Conservation (phyloP, 2,797 vertebrate species). For the Kryptopterus vitreolus region DNA sequence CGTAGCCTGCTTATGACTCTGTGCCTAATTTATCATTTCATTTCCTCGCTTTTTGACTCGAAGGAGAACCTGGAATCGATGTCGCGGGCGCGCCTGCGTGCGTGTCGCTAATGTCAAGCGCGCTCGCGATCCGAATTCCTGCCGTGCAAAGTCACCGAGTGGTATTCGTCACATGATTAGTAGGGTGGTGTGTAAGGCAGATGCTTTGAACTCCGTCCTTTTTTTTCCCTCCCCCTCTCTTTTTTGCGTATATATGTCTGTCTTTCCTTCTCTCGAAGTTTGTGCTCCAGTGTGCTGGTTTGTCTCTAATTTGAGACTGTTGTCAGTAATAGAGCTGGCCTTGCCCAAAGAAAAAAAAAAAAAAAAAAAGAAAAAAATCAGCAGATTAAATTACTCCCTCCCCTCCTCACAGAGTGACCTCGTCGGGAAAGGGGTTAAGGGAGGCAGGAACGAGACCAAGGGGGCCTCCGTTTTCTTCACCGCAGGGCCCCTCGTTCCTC, state of each 20-base stretch:
- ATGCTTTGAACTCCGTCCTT: constrained; percentile 34
- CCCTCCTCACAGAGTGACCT: constrained; percentile 54
- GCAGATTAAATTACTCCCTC: constrained; percentile 60
- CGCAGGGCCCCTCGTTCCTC: constrained; percentile 43
- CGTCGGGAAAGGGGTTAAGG: constrained; percentile 52
- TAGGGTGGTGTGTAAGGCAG: constrained; percentile 33
- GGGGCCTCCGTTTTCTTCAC: constrained; percentile 35
- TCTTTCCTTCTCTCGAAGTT: constrained; percentile 15
- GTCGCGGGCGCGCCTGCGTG: too few species aligned
- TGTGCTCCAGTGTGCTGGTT: constrained; percentile 55
- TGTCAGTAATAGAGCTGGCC: constrained; percentile 55
- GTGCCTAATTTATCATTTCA: neutral
- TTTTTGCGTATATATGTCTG: neutral
- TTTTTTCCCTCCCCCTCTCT: neutral
- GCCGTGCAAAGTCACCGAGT: constrained; percentile 35
- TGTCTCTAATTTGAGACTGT: constrained; percentile 59
- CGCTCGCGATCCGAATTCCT: constrained; percentile 33
- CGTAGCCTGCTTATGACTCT: neutral
- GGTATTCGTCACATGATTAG: constrained; percentile 50
- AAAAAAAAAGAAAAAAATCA: constrained; percentile 54
- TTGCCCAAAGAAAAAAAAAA: constrained; percentile 55
- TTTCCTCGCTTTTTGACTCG: neutral
- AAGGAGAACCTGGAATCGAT: neutral
- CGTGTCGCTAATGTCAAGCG: constrained; percentile 30
- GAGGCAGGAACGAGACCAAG: constrained; percentile 48